A percentile compares a stretch with the other conserved stretches of the same genome.
phyloP scores from a whole-genome alignment of 92 coral and sea anemone species.

The Parazoanthus swiftii region DNA sequence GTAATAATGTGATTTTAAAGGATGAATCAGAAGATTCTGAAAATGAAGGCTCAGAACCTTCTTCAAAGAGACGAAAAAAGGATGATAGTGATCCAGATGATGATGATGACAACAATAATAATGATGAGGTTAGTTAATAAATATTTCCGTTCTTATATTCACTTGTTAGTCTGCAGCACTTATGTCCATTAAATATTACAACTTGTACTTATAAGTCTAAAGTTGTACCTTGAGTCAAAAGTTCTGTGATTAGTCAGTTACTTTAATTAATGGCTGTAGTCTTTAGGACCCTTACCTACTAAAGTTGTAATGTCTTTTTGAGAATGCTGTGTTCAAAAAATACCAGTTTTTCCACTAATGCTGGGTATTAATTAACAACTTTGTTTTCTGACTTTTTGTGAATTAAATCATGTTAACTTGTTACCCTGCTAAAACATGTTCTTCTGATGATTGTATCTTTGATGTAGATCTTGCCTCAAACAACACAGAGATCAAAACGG shows the following conservation, averaged over 20 bases:
- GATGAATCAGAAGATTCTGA: constrained; percentile 86
- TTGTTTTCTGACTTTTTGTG: no score
- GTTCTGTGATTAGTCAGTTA: no score
- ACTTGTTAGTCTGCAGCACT: background rate
- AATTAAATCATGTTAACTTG: background rate
- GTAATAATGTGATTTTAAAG: constrained; percentile 4
- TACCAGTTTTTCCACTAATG: no score
- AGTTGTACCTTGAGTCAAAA: no score
- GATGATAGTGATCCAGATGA: constrained; percentile 59
- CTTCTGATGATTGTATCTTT: background rate
- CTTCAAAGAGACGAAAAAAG: constrained; percentile 77
- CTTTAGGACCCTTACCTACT: no score
- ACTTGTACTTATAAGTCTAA: background rate
- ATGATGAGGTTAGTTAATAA: constrained; percentile 1
- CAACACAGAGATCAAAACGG: constrained; percentile 55
- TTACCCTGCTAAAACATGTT: background rate
- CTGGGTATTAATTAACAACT: no score
- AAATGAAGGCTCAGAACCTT: constrained; percentile 85
- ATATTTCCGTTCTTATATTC: background rate
- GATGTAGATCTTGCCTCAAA: constrained; percentile 45
- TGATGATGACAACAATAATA: background rate
- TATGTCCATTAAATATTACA: no score
- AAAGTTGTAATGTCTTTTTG: no score
- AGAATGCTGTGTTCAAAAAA: no score
- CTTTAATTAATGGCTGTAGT: no score